These are phyloP conservation scores for Lampris incognitus DNA, from an alignment of 2,113 vertebrate genomes.

Conservation along the genomic window DNA sequence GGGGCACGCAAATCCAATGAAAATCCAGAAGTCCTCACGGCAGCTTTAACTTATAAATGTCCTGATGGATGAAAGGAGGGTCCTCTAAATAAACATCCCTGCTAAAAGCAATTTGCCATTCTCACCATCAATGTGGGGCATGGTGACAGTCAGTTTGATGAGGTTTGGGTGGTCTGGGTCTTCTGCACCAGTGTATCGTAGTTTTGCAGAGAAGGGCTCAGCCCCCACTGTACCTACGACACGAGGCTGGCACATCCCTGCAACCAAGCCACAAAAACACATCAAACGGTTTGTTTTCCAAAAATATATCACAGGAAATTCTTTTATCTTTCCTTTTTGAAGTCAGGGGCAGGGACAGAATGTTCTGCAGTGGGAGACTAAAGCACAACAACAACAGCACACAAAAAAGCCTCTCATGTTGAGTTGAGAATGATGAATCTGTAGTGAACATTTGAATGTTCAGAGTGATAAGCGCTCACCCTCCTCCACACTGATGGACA, in stretches of 20 bases:
- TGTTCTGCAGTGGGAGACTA: conserved; percentile 6
- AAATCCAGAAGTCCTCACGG: too few species aligned
- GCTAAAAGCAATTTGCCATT: neutral
- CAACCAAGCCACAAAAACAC: conserved; percentile 23
- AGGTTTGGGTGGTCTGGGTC: conserved; percentile 89
- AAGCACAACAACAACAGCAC: neutral
- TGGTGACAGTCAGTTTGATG: conserved; percentile 92
- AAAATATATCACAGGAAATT: conserved; percentile 16
- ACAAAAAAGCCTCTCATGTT: conserved; percentile 4
- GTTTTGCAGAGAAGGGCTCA: conserved; percentile 94
- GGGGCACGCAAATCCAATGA: too few species aligned
- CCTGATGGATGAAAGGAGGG: neutral
- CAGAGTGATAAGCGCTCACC: conserved; percentile 78
- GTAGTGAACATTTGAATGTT: neutral
- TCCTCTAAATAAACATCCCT: neutral
- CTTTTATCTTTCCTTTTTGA: conserved; percentile 36
- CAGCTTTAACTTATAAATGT: too few species aligned
- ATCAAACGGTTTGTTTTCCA: conserved; percentile 36
- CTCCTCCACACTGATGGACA: conserved; percentile 85
- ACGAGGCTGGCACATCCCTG: conserved; percentile 94
- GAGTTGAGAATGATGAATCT: neutral
- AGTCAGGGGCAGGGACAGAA: conserved; percentile 16
- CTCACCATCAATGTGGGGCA: conserved; percentile 96
- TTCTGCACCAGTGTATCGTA: conserved; percentile 92
- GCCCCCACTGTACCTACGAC: conserved; percentile 90